Percentiles rank a stretch among this genome's conserved stretches.
phyloP scores from a whole-genome alignment of 1,140 invertebrate species.

The Cheumatopsyche charites region DNA sequence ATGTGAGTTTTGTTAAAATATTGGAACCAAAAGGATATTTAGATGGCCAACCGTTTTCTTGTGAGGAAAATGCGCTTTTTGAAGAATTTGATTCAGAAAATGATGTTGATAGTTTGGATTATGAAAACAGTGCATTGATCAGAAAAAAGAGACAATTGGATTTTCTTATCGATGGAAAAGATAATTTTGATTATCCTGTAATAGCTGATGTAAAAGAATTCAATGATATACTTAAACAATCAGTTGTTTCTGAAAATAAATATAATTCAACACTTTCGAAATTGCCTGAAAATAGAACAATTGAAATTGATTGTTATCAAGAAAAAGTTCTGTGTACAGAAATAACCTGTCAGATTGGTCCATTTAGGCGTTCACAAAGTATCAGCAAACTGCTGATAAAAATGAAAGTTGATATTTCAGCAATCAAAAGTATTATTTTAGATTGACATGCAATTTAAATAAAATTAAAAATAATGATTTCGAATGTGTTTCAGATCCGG shows the following conservation, averaged over 20 bases:
- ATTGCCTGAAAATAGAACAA: conserved; percentile 30
- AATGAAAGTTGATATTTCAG: conserved; percentile 37
- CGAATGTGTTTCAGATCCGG: conserved; percentile 27
- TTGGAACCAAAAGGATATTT: conserved; percentile 49
- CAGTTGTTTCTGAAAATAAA: neutral
- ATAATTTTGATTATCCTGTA: too few species aligned
- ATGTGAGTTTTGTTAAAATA: conserved; percentile 51
- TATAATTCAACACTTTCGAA: neutral
- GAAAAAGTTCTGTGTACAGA: conserved; percentile 29
- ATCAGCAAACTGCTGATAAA: conserved; percentile 26
- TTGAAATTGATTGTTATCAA: conserved; percentile 30
- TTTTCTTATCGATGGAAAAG: too few species aligned
- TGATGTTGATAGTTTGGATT: neutral
- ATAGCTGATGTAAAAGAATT: too few species aligned
- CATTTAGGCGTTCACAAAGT: conserved; percentile 28
- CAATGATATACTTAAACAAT: too few species aligned
- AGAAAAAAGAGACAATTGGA: neutral
- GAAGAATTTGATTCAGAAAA: neutral
- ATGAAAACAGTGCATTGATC: neutral
- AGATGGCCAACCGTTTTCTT: conserved; percentile 50
- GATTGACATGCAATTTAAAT: neutral
- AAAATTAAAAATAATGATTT: conserved; percentile 1
- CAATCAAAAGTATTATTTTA: conserved; percentile 35
- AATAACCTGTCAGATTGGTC: conserved; percentile 35
- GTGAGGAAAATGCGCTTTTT: conserved; percentile 26